phyloP scores from a whole-genome alignment of 2,888 invertebrate genomes.

The Cryptus viduatorius region DNA sequence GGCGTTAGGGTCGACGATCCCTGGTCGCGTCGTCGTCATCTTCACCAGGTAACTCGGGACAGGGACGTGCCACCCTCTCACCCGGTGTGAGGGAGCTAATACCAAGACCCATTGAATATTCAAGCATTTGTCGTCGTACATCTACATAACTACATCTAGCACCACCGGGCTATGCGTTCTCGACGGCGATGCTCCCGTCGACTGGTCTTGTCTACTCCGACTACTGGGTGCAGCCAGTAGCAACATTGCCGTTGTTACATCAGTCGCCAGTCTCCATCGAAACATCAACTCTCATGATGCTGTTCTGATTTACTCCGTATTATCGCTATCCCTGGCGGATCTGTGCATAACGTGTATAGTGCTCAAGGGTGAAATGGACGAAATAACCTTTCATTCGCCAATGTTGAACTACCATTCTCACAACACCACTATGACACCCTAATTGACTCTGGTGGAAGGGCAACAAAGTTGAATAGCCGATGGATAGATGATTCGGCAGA shows the following conservation, averaged over 20 bases:
- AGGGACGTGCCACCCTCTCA: neutral
- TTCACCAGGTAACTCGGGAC: conserved; percentile 38
- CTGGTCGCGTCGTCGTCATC: conserved; percentile 40
- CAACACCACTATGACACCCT: no score
- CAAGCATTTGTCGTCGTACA: conserved; percentile 69
- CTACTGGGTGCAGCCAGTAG: conserved; percentile 38
- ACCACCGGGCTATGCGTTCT: conserved; percentile 59
- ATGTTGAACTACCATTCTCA: no score
- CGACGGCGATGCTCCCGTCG: conserved; percentile 48
- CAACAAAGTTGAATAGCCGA: no score
- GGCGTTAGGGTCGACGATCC: conserved; percentile 15
- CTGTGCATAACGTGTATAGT: no score
- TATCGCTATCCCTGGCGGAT: neutral
- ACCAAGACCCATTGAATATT: conserved; percentile 77
- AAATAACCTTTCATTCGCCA: no score
- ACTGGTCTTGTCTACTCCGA: conserved; percentile 28
- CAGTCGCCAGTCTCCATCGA: neutral
- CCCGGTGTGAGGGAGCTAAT: conserved; percentile 68
- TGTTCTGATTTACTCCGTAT: no score
- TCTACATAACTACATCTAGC: conserved; percentile 70
- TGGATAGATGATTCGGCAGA: no score
- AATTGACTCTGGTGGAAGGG: no score
- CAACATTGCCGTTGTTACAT: conserved; percentile 3
- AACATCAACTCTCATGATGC: neutral
- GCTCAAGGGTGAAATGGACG: no score